Conservation (phyloP, 2,113 vertebrate species). For the Prunella himalayana region DNA sequence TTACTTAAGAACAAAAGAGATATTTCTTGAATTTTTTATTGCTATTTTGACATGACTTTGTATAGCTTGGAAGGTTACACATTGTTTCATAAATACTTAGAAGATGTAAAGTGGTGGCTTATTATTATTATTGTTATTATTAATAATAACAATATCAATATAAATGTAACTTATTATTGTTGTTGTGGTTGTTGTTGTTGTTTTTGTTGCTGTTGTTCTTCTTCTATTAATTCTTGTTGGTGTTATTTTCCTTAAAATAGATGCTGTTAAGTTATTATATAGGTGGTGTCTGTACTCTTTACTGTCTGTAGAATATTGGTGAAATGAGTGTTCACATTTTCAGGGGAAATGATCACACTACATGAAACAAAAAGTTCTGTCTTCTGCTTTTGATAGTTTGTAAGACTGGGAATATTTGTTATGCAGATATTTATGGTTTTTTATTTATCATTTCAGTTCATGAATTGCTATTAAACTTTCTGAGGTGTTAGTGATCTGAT, state of each 20-base stretch:
- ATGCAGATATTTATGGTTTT: not conserved
- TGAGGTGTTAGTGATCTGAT: not conserved
- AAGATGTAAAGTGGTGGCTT: not conserved
- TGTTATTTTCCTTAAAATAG: not conserved
- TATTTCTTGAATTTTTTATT: not conserved
- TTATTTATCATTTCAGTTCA: not conserved
- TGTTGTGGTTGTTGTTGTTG: rapidly evolving
- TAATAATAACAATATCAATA: no score
- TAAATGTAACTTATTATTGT: not conserved
- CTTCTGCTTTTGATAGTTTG: not conserved
- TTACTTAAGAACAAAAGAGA: not conserved
- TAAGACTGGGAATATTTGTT: not conserved
- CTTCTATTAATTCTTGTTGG: not conserved
- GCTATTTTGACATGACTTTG: not conserved
- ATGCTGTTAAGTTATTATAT: not conserved
- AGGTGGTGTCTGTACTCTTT: not conserved
- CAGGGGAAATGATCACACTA: not conserved
- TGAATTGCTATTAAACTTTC: not conserved
- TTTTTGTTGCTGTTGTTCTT: not conserved
- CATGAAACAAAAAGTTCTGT: not conserved
- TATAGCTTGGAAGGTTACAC: not conserved
- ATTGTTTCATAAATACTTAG: not conserved
- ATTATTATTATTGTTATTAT: not conserved
- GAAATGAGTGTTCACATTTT: not conserved
- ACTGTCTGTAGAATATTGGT: not conserved